Percentiles rank a stretch among this genome's conserved stretches.
Evolutionary conservation across 2,797 vertebrate genomes (phyloP).

Genomic region (Ptychobarbus kaznakovi): DNA sequence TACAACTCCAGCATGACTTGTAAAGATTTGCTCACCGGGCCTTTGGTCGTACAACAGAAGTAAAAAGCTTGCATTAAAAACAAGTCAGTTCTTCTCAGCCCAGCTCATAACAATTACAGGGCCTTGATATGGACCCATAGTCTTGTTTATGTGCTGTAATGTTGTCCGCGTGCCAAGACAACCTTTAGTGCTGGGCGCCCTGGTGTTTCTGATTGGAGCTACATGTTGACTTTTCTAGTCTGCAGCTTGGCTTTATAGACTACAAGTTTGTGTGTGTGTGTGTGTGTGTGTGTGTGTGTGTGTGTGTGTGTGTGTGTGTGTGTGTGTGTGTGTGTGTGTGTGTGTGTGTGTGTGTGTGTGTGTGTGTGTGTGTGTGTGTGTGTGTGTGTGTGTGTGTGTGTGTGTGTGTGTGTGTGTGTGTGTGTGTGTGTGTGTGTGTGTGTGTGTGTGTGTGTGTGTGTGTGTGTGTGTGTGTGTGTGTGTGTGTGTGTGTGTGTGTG

Average conservation of each 20-base stretch:
- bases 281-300: slow-evolving; percentile 64
- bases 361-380: slow-evolving; percentile 49
- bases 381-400: no score
- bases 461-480: slow-evolving; percentile 32
- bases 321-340: background rate
- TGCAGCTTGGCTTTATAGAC: slow-evolving; percentile 38
- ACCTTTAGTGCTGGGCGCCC: slow-evolving; percentile 65
- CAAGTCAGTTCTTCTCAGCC: slow-evolving; percentile 72
- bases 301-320: no score
- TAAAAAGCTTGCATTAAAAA: slow-evolving; percentile 67
- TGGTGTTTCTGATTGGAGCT: slow-evolving; percentile 79
- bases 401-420: slow-evolving; percentile 54
- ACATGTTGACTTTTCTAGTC: slow-evolving; percentile 24
- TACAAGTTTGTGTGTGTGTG: slow-evolving; percentile 16
- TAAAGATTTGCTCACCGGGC: slow-evolving; percentile 63
- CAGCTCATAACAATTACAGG: slow-evolving; percentile 75
- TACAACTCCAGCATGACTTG: slow-evolving; percentile 63
- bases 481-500: slow-evolving; percentile 62
- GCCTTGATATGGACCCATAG: slow-evolving; percentile 76
- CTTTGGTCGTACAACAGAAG: slow-evolving; percentile 71
- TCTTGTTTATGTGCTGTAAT: slow-evolving; percentile 79
- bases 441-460: no score
- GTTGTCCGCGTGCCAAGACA: slow-evolving; percentile 73
- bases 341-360: slow-evolving; percentile 59
- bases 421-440: slow-evolving; percentile 56